Conservation (phyloP, 2,113 vertebrate species). For the Catharus fuscescens region DNA sequence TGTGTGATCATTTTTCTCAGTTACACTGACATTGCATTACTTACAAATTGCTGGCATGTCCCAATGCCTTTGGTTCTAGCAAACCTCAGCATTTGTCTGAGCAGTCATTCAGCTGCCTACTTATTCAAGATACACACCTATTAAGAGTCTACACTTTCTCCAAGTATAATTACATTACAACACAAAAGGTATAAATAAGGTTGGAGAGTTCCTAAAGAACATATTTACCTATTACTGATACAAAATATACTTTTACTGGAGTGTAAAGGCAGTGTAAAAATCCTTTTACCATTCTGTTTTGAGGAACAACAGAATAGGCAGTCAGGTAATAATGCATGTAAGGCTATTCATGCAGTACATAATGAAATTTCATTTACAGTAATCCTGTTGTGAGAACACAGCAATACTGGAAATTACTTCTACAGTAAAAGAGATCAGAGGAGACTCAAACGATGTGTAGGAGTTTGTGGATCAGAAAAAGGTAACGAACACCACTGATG, state of each 20-base stretch:
- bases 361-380: background rate
- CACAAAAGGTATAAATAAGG: background rate
- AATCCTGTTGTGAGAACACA: background rate
- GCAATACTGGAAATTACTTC: background rate
- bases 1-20: background rate
- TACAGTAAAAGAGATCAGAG: background rate
- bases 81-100: background rate
- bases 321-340: background rate
- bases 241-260: background rate
- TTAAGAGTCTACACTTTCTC: background rate
- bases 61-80: background rate
- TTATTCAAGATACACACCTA: background rate
- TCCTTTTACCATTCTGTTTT: background rate
- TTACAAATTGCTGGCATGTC: background rate
- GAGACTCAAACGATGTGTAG: background rate
- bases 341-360: background rate
- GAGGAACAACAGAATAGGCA: background rate
- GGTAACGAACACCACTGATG: rapidly evolving
- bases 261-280: background rate
- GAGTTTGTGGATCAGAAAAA: background rate
- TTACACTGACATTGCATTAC: background rate
- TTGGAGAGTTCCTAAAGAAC: background rate
- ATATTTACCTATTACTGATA: background rate
- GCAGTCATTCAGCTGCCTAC: background rate
- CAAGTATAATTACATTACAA: background rate